Percentiles rank a stretch among this genome's conserved stretches.
These are phyloP conservation scores for Darevskia mixta DNA, from an alignment of 2,797 vertebrate species.

Conservation along the genomic window DNA sequence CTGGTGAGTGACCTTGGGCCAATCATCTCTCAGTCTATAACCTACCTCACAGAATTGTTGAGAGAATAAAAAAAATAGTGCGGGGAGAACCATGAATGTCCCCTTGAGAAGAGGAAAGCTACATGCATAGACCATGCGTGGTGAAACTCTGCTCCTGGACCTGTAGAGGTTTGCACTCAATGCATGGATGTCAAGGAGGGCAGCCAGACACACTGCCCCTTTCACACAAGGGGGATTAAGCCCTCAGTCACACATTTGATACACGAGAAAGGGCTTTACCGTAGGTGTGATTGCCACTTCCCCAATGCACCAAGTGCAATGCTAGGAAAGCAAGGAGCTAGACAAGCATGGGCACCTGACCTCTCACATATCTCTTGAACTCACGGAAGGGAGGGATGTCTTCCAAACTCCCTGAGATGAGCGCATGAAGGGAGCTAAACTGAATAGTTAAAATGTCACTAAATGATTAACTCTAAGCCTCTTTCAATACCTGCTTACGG, in stretches of 20 bases:
- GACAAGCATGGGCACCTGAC: background rate
- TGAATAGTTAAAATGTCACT: background rate
- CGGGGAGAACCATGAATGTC: too few species aligned
- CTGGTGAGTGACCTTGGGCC: too few species aligned
- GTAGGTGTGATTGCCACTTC: background rate
- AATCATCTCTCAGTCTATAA: too few species aligned
- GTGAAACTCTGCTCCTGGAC: too few species aligned
- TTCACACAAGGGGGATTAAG: background rate
- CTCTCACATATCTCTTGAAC: background rate
- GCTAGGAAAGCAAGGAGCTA: too few species aligned
- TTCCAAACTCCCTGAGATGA: background rate
- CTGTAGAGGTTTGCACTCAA: background rate
- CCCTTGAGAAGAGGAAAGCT: background rate
- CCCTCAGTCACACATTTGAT: background rate
- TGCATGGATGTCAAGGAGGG: background rate
- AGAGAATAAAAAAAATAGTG: too few species aligned
- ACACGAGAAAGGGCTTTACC: background rate
- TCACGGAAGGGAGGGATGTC: background rate
- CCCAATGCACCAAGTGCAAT: background rate
- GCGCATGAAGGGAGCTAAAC: background rate
- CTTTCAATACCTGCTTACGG: background rate
- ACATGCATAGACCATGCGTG: background rate
- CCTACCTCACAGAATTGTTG: too few species aligned
- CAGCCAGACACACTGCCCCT: background rate
- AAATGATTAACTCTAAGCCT: background rate